Evolutionary conservation across 2,113 vertebrate species (phyloP).

Genomic region (Chrysemys picta): DNA sequence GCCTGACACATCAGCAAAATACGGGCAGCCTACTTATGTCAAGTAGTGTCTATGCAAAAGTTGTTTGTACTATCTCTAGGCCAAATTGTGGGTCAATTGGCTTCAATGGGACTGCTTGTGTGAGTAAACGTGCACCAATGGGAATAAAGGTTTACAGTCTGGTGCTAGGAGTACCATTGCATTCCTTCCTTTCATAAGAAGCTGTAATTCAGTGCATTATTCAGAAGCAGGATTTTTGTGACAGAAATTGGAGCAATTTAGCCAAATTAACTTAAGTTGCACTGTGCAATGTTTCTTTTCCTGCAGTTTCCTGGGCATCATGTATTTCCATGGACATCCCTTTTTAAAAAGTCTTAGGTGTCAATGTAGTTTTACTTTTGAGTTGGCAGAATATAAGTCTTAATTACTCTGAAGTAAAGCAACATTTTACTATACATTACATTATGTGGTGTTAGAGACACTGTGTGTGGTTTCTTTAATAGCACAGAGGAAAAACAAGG

Average conservation of each 20-base stretch:
- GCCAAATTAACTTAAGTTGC: neutral
- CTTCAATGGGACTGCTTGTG: neutral
- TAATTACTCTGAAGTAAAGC: neutral
- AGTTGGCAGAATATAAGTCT: neutral
- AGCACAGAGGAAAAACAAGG: neutral
- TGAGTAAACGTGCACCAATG: neutral
- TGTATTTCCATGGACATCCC: neutral
- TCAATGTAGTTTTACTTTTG: neutral
- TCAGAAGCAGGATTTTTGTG: neutral
- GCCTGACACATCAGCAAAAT: neutral
- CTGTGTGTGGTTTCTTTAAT: neutral
- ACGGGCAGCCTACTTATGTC: accelerated
- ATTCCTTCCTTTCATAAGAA: neutral
- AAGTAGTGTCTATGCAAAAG: neutral
- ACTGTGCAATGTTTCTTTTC: neutral
- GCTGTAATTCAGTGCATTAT: neutral
- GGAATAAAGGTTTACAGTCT: neutral
- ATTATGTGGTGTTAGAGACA: neutral
- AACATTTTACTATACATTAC: neutral
- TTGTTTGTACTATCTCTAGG: neutral
- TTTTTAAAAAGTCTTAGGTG: neutral
- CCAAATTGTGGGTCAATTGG: neutral
- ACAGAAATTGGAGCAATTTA: neutral
- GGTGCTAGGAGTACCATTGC: neutral
- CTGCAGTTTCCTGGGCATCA: neutral